Evolutionary conservation across 2,888 invertebrate genomes (phyloP), one percentile per base, ranked within the genome.

Genomic region (Epiperipatus broadwayi): DNA sequence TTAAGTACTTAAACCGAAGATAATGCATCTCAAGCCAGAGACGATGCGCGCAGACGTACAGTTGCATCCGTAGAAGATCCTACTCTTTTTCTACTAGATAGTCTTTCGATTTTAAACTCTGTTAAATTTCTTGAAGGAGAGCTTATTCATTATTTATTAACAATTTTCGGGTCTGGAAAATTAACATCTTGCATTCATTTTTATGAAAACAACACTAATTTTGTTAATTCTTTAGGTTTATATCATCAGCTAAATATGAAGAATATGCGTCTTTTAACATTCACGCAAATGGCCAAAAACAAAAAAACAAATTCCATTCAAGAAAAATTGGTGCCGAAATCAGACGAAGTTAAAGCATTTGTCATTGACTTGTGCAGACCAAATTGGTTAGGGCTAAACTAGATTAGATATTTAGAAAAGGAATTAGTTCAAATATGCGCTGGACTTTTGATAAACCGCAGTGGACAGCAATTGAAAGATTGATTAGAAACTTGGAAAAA

Each of bases 261-360:
- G 54, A 97, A 97, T 63, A 95, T 97, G 87, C 72, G 93, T 45
- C 67, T 95, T 51, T 59, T 97, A 39, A 84, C 93, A 0, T 87
- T 97, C 56, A 93, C 97, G 84, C 89, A 91, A 57, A 70, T 97
- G 65, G 91, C 93, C 3, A 95, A 97, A 60, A 75, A 73, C 39
- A 77, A 77, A 55, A 77, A 83, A 18, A 91, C 93, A 63, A 78
- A 79, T 45, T 73, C 77, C 14, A 75, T 97, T 44, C 76, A 80
- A 51, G 69, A 74, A 37, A 89, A 93, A 58, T 64, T 97, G 43
- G 79, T 87, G 57, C 75, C 97, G 43, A 68, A 51, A 14, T 74
- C 78, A 44, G 75, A 78, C 44, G 78, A 89, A 58, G 87, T 97
- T 1, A 97, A 97, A 63, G 73, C 78, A 35, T 97, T 97, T 56